Base-by-base conservation (phyloP, 1,140 invertebrate genomes). In the Eurosta solidaginis region DNA sequence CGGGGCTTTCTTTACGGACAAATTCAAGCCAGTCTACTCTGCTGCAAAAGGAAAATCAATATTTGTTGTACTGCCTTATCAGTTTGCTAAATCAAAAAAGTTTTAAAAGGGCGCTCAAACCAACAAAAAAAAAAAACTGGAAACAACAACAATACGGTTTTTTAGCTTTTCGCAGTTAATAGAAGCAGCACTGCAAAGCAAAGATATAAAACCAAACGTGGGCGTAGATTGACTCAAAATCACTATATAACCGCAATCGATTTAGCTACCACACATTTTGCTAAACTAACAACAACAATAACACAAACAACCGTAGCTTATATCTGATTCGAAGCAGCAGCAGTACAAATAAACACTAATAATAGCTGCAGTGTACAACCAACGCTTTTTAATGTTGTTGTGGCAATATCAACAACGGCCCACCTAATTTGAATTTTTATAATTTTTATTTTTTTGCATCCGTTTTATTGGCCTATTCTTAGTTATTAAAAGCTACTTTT, bases 181-280 rank as follows among this genome's bases (percentile, higher is more conserved):
- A n/a, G n/a, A n/a, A n/a, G n/a, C n/a, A n/a, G n/a, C n/a, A n/a
- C n/a, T n/a, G n/a, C n/a, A n/a, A n/a, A n/a, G n/a, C n/a, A n/a
- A n/a, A 52, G 25, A 52, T 22, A 33, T 47, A 33, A 20, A 20
- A 17, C 1, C 74, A 74, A 81, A 82, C 80, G 81, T 82, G 84
- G 59, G 33, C 59, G 59, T 68, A 36, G 33, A 40, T 40, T 36
- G 59, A 33, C 29, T 40, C 33, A 40, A 68, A 63, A 68, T 68
- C 33, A 22, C 59, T 20, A 20, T n/a, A 3, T n/a, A 68, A 68
- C 59, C 29, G 59, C 59, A 40, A 40, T 20, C n/a, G 33, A 22
- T 22, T 68, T 14, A 20, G 59, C 59, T 59, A 59, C 54, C 54
- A 59, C 29, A 36, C 54, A 59, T 33, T 68, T 68, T 40, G 59